A percentile compares a stretch with the other conserved stretches of the same genome.
Evolutionary conservation across 2,888 invertebrate species (phyloP).

Genomic region (Nomada flava): DNA sequence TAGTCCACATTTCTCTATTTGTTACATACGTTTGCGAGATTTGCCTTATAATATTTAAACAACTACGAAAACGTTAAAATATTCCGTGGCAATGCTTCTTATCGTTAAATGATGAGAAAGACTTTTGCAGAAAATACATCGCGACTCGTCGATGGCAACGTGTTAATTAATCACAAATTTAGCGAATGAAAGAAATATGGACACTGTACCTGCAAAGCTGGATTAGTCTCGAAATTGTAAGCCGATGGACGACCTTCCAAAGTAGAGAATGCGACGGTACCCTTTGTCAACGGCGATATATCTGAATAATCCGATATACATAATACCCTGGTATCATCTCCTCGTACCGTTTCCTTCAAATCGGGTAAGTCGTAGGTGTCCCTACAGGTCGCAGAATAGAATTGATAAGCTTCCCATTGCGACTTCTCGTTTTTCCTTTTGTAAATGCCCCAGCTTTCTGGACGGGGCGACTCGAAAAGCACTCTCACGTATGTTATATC

Average conservation of each 20-base stretch:
- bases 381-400: constrained; percentile 96
- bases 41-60: too few species aligned
- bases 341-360: constrained; percentile 88
- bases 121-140: too few species aligned
- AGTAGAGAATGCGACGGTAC: constrained; percentile 97
- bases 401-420: constrained; percentile 95
- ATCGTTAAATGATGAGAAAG: too few species aligned
- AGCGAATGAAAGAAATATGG: background rate
- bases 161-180: background rate
- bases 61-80: too few species aligned
- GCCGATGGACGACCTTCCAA: constrained; percentile 97
- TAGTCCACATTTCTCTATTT: too few species aligned
- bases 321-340: constrained; percentile 95
- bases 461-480: constrained; percentile 97
- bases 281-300: constrained; percentile 97
- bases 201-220: constrained; percentile 91
- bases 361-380: constrained; percentile 95
- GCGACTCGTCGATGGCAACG: too few species aligned
- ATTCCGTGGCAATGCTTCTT: too few species aligned
- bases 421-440: constrained; percentile 92
- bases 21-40: too few species aligned
- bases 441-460: constrained; percentile 98
- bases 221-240: constrained; percentile 95
- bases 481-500: constrained; percentile 98
- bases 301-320: constrained; percentile 99